Evolutionary conservation across 2,888 invertebrate species (phyloP), one percentile per base, ranked within the genome.

Genomic region (Gastracanthus pulcherrimus): DNA sequence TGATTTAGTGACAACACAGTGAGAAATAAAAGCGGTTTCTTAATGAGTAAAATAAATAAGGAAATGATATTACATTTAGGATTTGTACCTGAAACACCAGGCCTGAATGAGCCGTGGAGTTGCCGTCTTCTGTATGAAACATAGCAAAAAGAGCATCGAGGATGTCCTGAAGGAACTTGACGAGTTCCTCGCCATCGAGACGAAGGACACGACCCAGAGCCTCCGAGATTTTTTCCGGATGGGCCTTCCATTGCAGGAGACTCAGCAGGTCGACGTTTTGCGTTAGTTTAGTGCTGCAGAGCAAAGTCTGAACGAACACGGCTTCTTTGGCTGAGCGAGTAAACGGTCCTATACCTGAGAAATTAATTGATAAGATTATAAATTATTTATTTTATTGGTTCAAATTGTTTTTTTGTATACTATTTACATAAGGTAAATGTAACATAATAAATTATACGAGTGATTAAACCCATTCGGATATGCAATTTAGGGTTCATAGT

Each of bases 231-330:
- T 95, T 94, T 85, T 97, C 97, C 0, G 97, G 97, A 87, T 96
- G 95, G 0, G 96, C 95, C 85, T 97, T 96, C 98, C 98, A 98
- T 91, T 98, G 97, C 2, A 99, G 92, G 60, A 98, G 92, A 5
- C 97, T 97, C 82, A 98, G 92, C 38, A 98, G 93, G 92, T 98
- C 98, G 88, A 96, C 96, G 89, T 98, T 98, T 92, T 98, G 98
- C 0, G 99, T 98, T 9, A 98, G 93, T 91, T 99, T 99, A n/a
- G 98, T 98, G 29, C 98, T 98, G 91, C 98, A 98, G 31, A 99
- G 93, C 55, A 97, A 91, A 0, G 98, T 98, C 87, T 94, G 95
- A 11, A 98, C 94, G 58, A 94, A 94, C 81, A 98, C 95, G 16
- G 95, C 94, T 92, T 98, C 98, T 91, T 97, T 97, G 83, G 96